Conservation (phyloP, 2,113 vertebrate genomes). For the Pyxicephalus adspersus region DNA sequence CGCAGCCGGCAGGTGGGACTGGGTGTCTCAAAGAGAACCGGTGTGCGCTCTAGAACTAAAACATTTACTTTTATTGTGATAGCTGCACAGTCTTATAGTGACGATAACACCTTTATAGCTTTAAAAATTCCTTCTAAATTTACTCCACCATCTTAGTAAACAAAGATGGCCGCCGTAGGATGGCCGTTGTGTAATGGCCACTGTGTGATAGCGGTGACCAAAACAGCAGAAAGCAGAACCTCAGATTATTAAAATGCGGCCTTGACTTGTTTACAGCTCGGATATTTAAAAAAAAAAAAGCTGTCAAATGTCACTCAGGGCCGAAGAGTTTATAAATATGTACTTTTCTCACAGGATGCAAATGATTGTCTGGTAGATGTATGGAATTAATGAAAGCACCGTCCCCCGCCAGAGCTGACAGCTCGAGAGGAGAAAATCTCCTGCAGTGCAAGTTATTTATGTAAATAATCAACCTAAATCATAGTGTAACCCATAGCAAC, state of each 20-base stretch:
- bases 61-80: no score
- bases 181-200: no score
- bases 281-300: conserved; percentile 13
- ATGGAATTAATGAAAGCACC: background rate
- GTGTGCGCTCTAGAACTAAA: background rate
- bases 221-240: background rate
- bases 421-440: background rate
- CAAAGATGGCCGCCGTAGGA: no score
- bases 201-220: no score
- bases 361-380: background rate
- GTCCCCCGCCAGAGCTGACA: background rate
- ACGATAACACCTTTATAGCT: no score
- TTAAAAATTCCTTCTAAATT: no score
- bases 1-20: conserved; percentile 15
- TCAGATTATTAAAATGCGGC: conserved; percentile 2
- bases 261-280: conserved; percentile 17
- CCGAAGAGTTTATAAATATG: conserved; percentile 12
- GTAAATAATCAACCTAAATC: no score
- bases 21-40: background rate
- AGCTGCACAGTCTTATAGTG: no score
- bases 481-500: no score
- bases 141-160: no score
- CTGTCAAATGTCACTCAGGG: conserved; percentile 7
- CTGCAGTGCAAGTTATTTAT: no score
- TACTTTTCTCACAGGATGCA: conserved; percentile 3